Conservation (phyloP, 2,888 invertebrate species). For the Dicroscelio sp. region DNA sequence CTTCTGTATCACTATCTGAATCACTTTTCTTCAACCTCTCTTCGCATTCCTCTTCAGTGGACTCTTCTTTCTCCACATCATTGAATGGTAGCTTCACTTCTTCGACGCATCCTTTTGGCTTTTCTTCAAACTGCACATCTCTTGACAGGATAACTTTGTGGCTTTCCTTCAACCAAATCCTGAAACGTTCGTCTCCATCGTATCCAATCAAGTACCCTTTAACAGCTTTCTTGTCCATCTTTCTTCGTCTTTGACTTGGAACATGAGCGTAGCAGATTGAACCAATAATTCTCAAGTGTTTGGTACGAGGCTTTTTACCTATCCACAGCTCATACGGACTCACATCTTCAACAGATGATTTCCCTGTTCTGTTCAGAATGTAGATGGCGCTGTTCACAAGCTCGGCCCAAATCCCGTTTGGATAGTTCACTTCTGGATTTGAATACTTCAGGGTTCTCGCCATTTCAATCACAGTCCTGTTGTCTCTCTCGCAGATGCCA, state of each 20-base stretch:
- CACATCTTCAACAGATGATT: slow-evolving; percentile 79
- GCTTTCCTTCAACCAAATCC: slow-evolving; percentile 78
- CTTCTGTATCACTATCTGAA: not conserved
- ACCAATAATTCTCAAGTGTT: slow-evolving; percentile 38
- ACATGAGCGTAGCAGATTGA: slow-evolving; percentile 46
- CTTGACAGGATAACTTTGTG: slow-evolving; percentile 81
- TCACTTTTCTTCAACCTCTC: not conserved
- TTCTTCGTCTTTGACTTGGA: slow-evolving; percentile 39
- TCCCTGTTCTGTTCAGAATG: slow-evolving; percentile 72
- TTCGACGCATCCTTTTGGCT: slow-evolving; percentile 40
- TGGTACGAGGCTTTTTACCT: slow-evolving; percentile 41
- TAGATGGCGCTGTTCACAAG: slow-evolving; percentile 40
- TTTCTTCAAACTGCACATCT: slow-evolving; percentile 85
- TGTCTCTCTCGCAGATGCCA: slow-evolving; percentile 83
- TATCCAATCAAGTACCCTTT: slow-evolving; percentile 82
- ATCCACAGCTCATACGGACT: slow-evolving; percentile 84
- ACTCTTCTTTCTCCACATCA: not conserved
- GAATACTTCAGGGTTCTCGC: slow-evolving; percentile 86
- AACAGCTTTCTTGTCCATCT: slow-evolving; percentile 53
- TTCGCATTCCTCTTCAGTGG: not conserved
- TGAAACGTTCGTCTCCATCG: slow-evolving; percentile 86
- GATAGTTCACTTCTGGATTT: slow-evolving; percentile 81
- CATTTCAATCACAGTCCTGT: slow-evolving; percentile 85
- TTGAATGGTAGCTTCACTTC: slow-evolving; percentile 23
- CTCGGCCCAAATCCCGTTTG: slow-evolving; percentile 77